phyloP scores from a whole-genome alignment of 2,113 vertebrate species.

The Phaethornis superciliosus region DNA sequence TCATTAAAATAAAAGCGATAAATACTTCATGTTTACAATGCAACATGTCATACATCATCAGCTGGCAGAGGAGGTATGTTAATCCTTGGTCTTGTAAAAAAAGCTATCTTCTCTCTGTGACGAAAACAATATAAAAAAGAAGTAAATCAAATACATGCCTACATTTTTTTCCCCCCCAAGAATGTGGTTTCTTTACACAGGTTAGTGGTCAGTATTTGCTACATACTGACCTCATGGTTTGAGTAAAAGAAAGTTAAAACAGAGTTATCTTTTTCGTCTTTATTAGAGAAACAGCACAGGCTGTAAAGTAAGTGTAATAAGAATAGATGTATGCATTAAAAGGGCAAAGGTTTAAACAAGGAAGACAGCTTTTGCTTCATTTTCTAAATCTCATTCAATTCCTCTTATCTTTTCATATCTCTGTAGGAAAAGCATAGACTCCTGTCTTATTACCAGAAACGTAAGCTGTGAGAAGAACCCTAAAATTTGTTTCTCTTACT shows the following conservation, averaged over 20 bases:
- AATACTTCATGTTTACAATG: constrained; percentile 91
- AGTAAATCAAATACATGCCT: neutral
- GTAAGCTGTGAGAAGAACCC: neutral
- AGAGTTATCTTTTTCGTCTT: neutral
- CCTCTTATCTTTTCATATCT: neutral
- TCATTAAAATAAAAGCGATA: constrained; percentile 89
- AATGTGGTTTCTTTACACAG: neutral
- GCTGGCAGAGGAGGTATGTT: constrained; percentile 96
- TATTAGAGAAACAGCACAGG: neutral
- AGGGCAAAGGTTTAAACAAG: neutral
- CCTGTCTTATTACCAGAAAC: neutral
- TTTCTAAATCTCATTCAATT: neutral
- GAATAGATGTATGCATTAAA: neutral
- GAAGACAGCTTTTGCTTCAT: neutral
- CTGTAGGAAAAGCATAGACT: neutral
- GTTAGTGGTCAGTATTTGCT: neutral
- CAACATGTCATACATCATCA: constrained; percentile 91
- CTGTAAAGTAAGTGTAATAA: neutral
- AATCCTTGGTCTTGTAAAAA: constrained; percentile 98
- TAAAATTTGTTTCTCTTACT: neutral
- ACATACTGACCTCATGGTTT: neutral
- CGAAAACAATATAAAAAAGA: constrained; percentile 44
- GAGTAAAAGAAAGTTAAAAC: neutral
- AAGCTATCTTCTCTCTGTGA: constrained; percentile 97
- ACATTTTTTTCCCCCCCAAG: accelerated